Base-by-base conservation (phyloP, 1,140 invertebrate species). In the Asobara japonica region DNA sequence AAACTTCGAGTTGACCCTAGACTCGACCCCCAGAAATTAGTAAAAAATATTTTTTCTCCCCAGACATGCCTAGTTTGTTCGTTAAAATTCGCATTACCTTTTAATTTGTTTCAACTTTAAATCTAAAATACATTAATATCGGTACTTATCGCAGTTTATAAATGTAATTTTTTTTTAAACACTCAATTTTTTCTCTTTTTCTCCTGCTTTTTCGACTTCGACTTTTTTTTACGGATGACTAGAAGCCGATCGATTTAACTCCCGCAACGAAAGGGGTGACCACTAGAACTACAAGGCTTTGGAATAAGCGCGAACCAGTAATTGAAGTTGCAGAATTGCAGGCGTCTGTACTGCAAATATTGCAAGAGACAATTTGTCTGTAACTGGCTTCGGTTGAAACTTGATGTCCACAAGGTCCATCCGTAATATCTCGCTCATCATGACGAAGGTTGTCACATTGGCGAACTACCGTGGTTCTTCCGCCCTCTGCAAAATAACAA, bases 391-490 rank as follows among this genome's bases (percentile, higher is more conserved):
- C 84, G 7, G 87, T 3, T 16, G 86, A 79, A 30, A 81, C 6
- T 4, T 82, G 1, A 31, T 88, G 84, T 29, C 79, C 79, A 71
- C 91, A 91, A 5, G 82, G 81, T 16, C 85, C 89, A 5, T 89
- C 81, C 4, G 73, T 80, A 71, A 89, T 89, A 70, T 90, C 88
- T 5, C 76, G 76, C 38, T 86, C 85, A 13, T 90, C 89, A 22
- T 84, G 81, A 30, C 87, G 87, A 41, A 90, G 88, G 77, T 86
- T 88, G 0, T 89, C 89, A 77, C 90, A 92, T 2, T 89, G 87
- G 27, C 85, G 85, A 8, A 89, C 78, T 0, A 89, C 71, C 65
- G 86, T 68, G 20, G 51, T 62, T 33, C 87, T 80, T 10, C 88
- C 87, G 67, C 88, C 85, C 22, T 88, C 89, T 91, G 83, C 31